phyloP scores from a whole-genome alignment of 2,113 vertebrate species.

The Talpa occidentalis region DNA sequence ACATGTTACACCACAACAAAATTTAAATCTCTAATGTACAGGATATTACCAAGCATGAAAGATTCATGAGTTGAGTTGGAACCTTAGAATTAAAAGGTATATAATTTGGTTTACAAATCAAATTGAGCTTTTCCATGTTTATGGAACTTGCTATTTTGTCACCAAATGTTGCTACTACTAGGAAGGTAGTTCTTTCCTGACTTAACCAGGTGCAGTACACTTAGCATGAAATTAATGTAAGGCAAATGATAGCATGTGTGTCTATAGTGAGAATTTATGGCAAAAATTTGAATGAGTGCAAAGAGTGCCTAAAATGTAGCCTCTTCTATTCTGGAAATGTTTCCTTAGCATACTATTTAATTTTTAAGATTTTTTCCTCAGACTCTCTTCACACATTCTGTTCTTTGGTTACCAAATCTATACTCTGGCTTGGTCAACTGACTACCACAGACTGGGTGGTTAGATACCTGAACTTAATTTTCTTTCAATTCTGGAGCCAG shows the following conservation, averaged over 20 bases:
- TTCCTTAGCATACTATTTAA: not conserved
- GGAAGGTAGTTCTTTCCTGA: conserved; percentile 1
- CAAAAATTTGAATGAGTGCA: not conserved
- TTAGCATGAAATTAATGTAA: not conserved
- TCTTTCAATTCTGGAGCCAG: not conserved
- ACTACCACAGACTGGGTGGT: not conserved
- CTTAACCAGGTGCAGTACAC: not conserved
- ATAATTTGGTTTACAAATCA: conserved; percentile 78
- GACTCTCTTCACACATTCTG: not conserved
- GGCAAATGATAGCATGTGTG: not conserved
- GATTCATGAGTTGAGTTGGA: conserved; percentile 68
- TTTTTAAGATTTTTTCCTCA: not conserved
- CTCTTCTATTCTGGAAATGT: not conserved
- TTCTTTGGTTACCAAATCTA: not conserved
- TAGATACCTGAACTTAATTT: not conserved
- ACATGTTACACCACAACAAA: conserved; percentile 76
- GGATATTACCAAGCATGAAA: conserved; percentile 70
- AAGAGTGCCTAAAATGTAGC: not conserved
- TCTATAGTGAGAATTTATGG: not conserved
- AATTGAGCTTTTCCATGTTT: conserved; percentile 40
- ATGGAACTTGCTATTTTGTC: conserved; percentile 52
- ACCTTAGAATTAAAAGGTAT: conserved; percentile 75
- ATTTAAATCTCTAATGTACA: conserved; percentile 78
- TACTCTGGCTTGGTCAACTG: not conserved
- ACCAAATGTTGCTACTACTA: conserved; percentile 36